Percentiles rank a stretch among this genome's conserved stretches.
phyloP scores from a whole-genome alignment of 2,113 vertebrate genomes.

The Aegotheles bennettii region DNA sequence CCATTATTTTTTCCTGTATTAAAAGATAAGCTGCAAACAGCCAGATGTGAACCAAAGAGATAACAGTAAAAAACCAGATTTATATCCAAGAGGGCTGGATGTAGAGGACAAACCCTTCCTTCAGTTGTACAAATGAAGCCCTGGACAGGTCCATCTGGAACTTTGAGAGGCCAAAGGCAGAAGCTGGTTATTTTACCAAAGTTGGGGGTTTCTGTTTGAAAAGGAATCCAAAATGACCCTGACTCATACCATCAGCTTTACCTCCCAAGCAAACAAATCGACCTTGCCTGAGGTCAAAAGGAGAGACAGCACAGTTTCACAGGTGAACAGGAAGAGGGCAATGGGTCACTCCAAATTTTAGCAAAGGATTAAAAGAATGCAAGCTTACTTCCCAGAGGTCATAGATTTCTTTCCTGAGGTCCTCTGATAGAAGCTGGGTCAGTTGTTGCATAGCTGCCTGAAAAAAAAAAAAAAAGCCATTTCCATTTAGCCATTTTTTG shows the following conservation, averaged over 20 bases:
- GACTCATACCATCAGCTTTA: not conserved
- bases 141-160: not conserved
- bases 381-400: slow-evolving; percentile 89
- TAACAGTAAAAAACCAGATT: not conserved
- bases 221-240: not conserved
- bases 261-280: not conserved
- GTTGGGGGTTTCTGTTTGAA: not conserved
- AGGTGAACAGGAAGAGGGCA: not conserved
- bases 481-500: not conserved
- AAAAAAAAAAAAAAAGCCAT: slow-evolving; percentile 20
- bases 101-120: not conserved
- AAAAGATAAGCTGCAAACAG: not conserved
- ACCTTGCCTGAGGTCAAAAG: not conserved
- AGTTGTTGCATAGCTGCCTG: slow-evolving; percentile 91
- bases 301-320: not conserved
- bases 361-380: not conserved
- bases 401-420: slow-evolving; percentile 84
- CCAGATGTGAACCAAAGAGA: not conserved
- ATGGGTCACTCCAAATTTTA: not conserved
- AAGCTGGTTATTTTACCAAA: not conserved
- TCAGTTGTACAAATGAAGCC: not conserved
- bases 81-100: not conserved
- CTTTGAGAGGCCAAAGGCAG: not conserved
- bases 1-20: not conserved
- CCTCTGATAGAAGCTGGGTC: slow-evolving; percentile 80